Percentiles rank a stretch among this genome's conserved stretches.
Evolutionary conservation across 2,888 invertebrate species (phyloP).

Genomic region (Cantharis rustica): DNA sequence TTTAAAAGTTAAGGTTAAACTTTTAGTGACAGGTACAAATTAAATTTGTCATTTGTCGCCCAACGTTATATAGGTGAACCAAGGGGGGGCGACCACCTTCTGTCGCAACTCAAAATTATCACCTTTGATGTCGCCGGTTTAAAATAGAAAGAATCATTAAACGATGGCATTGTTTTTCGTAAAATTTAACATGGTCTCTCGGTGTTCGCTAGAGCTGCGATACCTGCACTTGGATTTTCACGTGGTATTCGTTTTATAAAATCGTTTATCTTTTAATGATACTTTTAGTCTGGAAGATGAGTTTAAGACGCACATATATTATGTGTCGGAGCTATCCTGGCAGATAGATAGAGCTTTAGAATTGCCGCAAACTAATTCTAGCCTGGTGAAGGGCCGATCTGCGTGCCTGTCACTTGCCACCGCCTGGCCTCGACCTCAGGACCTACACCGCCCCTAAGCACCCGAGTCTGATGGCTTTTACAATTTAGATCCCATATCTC

Average conservation of each 20-base stretch:
- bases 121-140: conserved; percentile 49
- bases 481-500: conserved; percentile 52
- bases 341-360: conserved; percentile 41
- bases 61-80: conserved; percentile 39
- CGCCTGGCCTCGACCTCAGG: conserved; percentile 55
- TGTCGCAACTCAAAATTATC: conserved; percentile 47
- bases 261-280: conserved; percentile 27
- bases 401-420: conserved; percentile 58
- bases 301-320: conserved; percentile 31
- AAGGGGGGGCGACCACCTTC: conserved; percentile 48
- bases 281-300: conserved; percentile 18
- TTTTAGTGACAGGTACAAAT: conserved; percentile 49
- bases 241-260: conserved; percentile 12
- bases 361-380: conserved; percentile 49
- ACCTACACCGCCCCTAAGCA: conserved; percentile 53
- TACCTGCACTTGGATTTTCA: conserved; percentile 13
- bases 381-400: conserved; percentile 54
- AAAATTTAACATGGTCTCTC: conserved; percentile 9
- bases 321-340: conserved; percentile 43
- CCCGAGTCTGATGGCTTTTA: conserved; percentile 52
- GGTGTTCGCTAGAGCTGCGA: conserved; percentile 1
- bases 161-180: conserved; percentile 13
- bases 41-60: conserved; percentile 53
- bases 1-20: conserved; percentile 24
- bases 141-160: conserved; percentile 28